Base-by-base conservation (phyloP, 2,797 vertebrate genomes). In the Adelosebastes latens region DNA sequence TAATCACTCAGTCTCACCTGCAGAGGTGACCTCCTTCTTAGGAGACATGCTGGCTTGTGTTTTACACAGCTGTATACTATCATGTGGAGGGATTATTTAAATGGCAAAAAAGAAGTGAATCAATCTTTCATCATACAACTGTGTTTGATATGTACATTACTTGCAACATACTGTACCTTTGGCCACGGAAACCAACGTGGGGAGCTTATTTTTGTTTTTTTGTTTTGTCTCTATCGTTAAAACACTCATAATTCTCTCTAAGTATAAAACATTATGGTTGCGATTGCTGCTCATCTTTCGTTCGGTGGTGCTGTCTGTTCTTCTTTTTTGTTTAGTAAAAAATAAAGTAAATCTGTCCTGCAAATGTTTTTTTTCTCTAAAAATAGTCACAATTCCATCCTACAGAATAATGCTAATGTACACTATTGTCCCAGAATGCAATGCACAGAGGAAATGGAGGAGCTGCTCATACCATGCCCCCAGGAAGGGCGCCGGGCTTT, bases 21-120 rank as follows among this genome's bases (percentile, higher is more conserved):
- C 56, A 76, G 68, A 49, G 63, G 75, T 58, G 69, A 77, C 75
- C 70, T 78, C 32, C 62, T 77, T 63, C 62, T 62, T n/a, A 56
- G 6, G 7, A 34, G 61, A 58, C 75, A 68, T 27, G 64, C 75
- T 74, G 75, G 31, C 46, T 72, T 61, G 31, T 76, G 59, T 70
- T 52, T 66, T 61, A 53, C 24, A n/a, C 22, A 18, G 10, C 60
- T 46, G 25, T 32, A 52, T 60, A 18, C 39, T 39, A 18, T 42
- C 24, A 27, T 42, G 63, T 60, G 31, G 71, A 60, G 39, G 56
- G 42, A 64, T 72, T 76, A 46, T 61, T 75, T 16, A 81, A 66
- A 59, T 20, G 2, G 20, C 5, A 53, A 18, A 71, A 14, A 34
- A 22, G 3, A 13, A 22, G 31, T 32, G 10, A 34, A 22, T 39